A percentile compares a stretch with the other conserved stretches of the same genome.
Evolutionary conservation across 2,888 invertebrate genomes (phyloP).

Genomic region (Teleiodes luculella): DNA sequence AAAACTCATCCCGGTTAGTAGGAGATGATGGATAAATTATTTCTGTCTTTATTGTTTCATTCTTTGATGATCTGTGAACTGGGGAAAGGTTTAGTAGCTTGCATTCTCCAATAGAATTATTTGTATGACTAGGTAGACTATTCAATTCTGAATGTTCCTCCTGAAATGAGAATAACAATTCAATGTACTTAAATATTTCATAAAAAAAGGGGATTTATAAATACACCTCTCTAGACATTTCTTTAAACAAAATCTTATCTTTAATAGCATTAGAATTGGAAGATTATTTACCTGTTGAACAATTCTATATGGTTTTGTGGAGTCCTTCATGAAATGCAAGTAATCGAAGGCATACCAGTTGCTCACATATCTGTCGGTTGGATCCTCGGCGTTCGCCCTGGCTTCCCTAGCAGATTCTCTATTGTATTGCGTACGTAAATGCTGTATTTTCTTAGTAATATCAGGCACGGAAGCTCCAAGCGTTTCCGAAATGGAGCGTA

Average conservation of each 20-base stretch:
- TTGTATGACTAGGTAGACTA: slow-evolving; percentile 37
- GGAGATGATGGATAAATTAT: slow-evolving; percentile 33
- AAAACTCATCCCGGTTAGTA: slow-evolving; percentile 70
- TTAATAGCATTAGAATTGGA: too few species aligned
- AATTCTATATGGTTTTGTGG: slow-evolving; percentile 66
- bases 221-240: too few species aligned
- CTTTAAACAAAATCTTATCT: too few species aligned
- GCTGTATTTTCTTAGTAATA: slow-evolving; percentile 80
- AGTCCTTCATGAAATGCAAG: slow-evolving; percentile 79
- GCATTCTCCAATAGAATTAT: slow-evolving; percentile 40
- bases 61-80: slow-evolving; percentile 48
- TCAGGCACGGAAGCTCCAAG: slow-evolving; percentile 64
- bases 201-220: too few species aligned
- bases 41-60: slow-evolving; percentile 49
- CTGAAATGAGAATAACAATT: slow-evolving; percentile 44
- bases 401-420: slow-evolving; percentile 78
- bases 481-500: slow-evolving; percentile 58
- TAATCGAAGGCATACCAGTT: slow-evolving; percentile 79
- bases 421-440: slow-evolving; percentile 80
- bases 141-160: slow-evolving; percentile 44
- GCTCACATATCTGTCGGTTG: slow-evolving; percentile 72
- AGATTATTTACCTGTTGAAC: slow-evolving; percentile 60
- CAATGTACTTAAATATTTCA: too few species aligned
- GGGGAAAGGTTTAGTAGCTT: slow-evolving; percentile 49
- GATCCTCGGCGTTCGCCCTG: slow-evolving; percentile 67